A percentile compares a stretch with the other conserved stretches of the same genome.
Conservation (phyloP, 2,113 vertebrate genomes). For the Amblyornis subalaris region DNA sequence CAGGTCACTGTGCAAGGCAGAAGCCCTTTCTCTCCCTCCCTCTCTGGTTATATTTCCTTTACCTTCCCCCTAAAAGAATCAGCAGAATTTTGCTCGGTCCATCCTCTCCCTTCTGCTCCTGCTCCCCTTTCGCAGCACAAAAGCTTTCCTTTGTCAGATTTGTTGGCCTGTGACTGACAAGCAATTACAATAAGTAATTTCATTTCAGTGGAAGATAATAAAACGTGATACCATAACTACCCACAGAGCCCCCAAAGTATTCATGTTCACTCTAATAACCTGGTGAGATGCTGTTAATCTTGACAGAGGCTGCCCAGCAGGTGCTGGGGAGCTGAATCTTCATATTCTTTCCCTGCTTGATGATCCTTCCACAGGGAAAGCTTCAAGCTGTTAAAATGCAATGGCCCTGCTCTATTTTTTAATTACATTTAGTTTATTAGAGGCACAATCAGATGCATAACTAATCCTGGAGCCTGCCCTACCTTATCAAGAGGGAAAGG, state of each 20-base stretch:
- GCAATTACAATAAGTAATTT: slow-evolving; percentile 84
- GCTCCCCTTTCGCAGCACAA: neutral
- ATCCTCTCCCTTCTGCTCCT: neutral
- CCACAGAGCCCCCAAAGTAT: slow-evolving; percentile 78
- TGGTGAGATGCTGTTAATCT: slow-evolving; percentile 75
- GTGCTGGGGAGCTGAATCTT: slow-evolving; percentile 69
- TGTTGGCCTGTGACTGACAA: slow-evolving; percentile 79
- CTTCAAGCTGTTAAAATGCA: slow-evolving; percentile 74
- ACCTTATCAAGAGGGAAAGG: neutral
- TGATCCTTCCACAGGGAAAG: slow-evolving; percentile 73
- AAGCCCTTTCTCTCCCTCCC: neutral
- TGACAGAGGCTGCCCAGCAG: slow-evolving; percentile 73
- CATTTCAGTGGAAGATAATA: slow-evolving; percentile 76
- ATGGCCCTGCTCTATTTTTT: slow-evolving; percentile 67
- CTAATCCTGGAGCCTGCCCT: slow-evolving; percentile 49
- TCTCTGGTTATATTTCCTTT: neutral
- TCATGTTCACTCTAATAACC: slow-evolving; percentile 78
- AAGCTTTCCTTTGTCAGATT: slow-evolving; percentile 66
- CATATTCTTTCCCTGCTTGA: slow-evolving; percentile 70
- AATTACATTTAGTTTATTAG: slow-evolving; percentile 79
- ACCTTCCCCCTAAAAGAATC: neutral
- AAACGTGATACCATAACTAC: slow-evolving; percentile 78
- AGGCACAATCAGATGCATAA: slow-evolving; percentile 67
- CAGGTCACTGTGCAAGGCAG: neutral
- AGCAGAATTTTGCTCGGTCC: slow-evolving; percentile 39